These are phyloP conservation scores for Oxytorus armatus DNA, from an alignment of 2,888 invertebrate species.

Conservation along the genomic window DNA sequence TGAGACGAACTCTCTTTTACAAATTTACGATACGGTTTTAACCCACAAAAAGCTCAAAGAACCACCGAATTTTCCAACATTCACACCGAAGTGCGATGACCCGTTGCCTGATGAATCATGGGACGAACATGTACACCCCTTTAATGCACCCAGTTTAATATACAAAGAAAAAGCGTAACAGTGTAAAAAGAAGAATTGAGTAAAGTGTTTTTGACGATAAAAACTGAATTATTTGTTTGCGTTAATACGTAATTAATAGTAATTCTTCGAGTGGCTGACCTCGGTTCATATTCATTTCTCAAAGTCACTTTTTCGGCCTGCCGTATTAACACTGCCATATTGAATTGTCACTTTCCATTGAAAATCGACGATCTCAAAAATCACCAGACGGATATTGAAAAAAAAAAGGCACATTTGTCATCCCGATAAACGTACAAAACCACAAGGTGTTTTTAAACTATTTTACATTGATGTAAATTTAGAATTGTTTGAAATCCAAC, in stretches of 20 bases:
- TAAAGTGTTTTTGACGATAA: conserved; percentile 38
- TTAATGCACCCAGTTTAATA: conserved; percentile 89
- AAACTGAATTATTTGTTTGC: no score
- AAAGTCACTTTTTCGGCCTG: no score
- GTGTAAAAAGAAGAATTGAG: conserved; percentile 49
- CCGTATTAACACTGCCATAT: no score
- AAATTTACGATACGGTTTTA: conserved; percentile 92
- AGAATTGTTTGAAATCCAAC: neutral
- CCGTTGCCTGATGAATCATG: conserved; percentile 90
- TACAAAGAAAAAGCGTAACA: conserved; percentile 85
- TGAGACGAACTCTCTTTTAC: conserved; percentile 91
- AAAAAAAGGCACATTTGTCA: no score
- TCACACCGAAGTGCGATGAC: conserved; percentile 87
- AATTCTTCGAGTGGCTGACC: no score
- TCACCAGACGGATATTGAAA: no score
- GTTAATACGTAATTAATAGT: no score
- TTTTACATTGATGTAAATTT: neutral
- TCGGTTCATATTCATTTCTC: no score
- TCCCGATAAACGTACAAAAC: no score
- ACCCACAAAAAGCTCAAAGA: conserved; percentile 87
- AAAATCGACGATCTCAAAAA: no score
- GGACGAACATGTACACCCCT: conserved; percentile 91
- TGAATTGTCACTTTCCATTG: no score
- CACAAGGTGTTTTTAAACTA: no score
- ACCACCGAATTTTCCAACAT: conserved; percentile 93